Percentiles rank a stretch among this genome's conserved stretches.
Conservation (phyloP, 2,797 vertebrate genomes). For the Tangara arthus region DNA sequence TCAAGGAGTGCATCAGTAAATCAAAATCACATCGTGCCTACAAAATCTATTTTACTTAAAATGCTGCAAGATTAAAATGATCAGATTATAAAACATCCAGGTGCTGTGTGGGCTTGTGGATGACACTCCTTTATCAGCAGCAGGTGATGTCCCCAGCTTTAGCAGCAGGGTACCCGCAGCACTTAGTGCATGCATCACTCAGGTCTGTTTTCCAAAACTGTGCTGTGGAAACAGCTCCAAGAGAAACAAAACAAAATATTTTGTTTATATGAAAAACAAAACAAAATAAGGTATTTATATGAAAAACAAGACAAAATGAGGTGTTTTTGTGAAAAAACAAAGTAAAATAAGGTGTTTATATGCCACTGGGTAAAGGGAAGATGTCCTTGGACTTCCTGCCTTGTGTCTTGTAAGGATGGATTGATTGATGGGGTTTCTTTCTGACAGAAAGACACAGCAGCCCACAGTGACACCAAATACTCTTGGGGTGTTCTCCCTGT, state of each 20-base stretch:
- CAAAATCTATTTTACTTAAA: background rate
- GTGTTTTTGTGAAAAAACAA: background rate
- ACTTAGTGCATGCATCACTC: background rate
- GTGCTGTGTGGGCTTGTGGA: slow-evolving; percentile 31
- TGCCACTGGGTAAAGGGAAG: background rate
- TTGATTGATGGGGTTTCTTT: background rate
- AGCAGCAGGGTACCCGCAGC: slow-evolving; percentile 30
- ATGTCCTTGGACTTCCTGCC: background rate
- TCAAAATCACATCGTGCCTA: slow-evolving; percentile 42
- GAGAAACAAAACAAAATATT: background rate
- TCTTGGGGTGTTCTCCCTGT: background rate
- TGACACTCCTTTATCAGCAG: slow-evolving; percentile 42
- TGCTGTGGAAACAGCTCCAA: slow-evolving; percentile 23
- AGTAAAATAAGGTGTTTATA: slow-evolving; percentile 20
- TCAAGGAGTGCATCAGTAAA: background rate
- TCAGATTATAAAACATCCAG: background rate
- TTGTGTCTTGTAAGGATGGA: background rate
- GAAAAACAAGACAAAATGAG: background rate
- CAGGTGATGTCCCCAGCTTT: background rate
- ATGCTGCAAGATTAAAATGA: slow-evolving; percentile 49
- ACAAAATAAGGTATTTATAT: background rate
- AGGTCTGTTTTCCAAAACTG: slow-evolving; percentile 38
- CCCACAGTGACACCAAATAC: background rate
- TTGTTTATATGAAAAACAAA: background rate
- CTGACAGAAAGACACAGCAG: background rate